Conservation (phyloP, 2,113 vertebrate species). For the Anser cygnoides region DNA sequence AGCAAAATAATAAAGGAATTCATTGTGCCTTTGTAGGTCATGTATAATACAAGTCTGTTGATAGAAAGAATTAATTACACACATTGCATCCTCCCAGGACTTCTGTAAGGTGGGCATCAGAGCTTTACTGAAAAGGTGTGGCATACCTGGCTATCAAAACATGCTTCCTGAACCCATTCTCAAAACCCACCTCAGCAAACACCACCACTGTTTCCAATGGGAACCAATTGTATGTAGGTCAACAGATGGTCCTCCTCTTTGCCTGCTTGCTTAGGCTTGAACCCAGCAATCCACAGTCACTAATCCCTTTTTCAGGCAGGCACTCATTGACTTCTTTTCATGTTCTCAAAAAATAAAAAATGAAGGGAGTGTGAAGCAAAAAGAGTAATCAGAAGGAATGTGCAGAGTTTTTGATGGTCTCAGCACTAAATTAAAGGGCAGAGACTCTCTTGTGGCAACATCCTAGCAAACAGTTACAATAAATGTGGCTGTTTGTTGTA, state of each 20-base stretch:
- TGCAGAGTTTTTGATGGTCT: neutral
- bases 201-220: neutral
- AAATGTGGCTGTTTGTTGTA: neutral
- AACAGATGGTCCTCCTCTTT: neutral
- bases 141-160: neutral
- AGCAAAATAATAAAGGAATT: neutral
- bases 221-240: neutral
- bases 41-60: neutral
- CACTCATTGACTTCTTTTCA: neutral
- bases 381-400: neutral
- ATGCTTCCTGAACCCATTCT: neutral
- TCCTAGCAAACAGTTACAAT: neutral
- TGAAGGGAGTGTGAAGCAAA: rapidly evolving
- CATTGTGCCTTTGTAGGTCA: neutral
- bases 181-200: neutral
- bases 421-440: neutral
- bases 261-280: neutral
- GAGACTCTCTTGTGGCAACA: neutral
- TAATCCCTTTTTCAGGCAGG: neutral
- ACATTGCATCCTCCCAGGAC: rapidly evolving
- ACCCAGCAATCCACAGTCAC: neutral
- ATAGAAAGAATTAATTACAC: neutral
- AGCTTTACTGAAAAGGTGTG: neutral
- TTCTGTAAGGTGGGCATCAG: neutral
- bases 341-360: neutral